Conservation (phyloP, 2,888 invertebrate species). For the Selenia dentaria region DNA sequence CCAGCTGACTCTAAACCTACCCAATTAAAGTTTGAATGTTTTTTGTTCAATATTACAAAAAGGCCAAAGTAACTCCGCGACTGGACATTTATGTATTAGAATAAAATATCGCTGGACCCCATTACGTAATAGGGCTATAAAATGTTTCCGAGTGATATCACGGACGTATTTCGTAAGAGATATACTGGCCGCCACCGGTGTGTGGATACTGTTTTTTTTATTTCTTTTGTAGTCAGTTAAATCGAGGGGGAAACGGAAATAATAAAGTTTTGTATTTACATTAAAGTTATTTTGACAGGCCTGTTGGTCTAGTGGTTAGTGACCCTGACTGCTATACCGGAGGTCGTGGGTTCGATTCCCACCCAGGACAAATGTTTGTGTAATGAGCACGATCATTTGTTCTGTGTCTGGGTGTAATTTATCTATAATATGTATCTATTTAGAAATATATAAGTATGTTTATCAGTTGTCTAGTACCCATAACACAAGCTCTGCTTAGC, state of each 20-base stretch:
- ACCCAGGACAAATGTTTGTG: too few relatives aligned
- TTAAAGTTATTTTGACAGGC: too few relatives aligned
- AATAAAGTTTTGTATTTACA: not conserved
- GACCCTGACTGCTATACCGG: too few relatives aligned
- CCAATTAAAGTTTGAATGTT: conserved; percentile 2
- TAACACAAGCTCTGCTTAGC: too few relatives aligned
- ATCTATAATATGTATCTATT: too few relatives aligned
- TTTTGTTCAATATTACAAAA: conserved; percentile 23
- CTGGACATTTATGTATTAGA: conserved; percentile 46
- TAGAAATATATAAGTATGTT: too few relatives aligned
- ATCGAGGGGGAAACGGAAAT: not conserved
- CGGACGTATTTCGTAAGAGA: conserved; percentile 53
- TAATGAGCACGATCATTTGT: too few relatives aligned
- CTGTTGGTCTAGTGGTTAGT: too few relatives aligned
- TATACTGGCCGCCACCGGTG: conserved; percentile 42
- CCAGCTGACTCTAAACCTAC: conserved; percentile 1
- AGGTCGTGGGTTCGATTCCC: too few relatives aligned
- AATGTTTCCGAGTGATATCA: conserved; percentile 71
- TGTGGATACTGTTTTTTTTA: conserved; percentile 27
- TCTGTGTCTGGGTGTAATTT: too few relatives aligned
- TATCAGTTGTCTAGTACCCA: too few relatives aligned
- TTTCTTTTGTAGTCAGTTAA: conserved; percentile 5
- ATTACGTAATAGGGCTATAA: conserved; percentile 69
- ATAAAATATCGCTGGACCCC: conserved; percentile 63
- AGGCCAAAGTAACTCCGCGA: conserved; percentile 16